Percentiles rank a stretch among this genome's conserved stretches.
Evolutionary conservation across 2,113 vertebrate species (phyloP).

Genomic region (Salvelinus fontinalis): DNA sequence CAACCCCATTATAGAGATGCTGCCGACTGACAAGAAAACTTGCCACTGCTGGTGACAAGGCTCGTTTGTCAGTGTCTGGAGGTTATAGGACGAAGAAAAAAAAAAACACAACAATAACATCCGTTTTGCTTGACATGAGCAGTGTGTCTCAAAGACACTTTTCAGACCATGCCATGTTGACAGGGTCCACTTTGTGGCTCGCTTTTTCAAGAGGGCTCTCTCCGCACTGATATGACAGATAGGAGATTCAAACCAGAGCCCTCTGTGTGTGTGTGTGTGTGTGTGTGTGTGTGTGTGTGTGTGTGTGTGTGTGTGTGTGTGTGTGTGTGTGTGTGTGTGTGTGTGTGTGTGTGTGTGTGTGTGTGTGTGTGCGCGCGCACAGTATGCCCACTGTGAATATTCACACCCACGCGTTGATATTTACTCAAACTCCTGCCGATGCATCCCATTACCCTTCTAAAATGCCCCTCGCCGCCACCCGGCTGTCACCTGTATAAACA

Average conservation of each 20-base stretch:
- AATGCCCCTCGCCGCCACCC: neutral
- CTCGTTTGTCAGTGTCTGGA: no score
- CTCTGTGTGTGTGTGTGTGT: neutral
- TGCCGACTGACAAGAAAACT: no score
- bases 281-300: neutral
- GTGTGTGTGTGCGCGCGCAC: neutral
- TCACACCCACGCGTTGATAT: conserved; percentile 7
- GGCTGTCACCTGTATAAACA: conserved; percentile 6
- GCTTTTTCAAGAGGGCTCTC: neutral
- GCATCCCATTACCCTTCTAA: conserved; percentile 5
- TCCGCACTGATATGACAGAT: neutral
- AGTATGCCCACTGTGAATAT: conserved; percentile 1
- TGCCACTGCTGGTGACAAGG: no score
- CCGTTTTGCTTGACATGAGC: neutral
- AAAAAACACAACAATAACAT: neutral
- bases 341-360: conserved; percentile 3
- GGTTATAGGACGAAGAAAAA: no score
- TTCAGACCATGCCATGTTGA: no score
- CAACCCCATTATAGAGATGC: neutral
- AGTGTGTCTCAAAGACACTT: neutral
- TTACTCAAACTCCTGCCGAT: neutral
- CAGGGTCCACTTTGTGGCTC: no score
- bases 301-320: neutral
- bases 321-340: no score
- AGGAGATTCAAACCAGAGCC: neutral